Base-by-base conservation (phyloP, 2,113 vertebrate genomes). In the Pangasianodon hypophthalmus region DNA sequence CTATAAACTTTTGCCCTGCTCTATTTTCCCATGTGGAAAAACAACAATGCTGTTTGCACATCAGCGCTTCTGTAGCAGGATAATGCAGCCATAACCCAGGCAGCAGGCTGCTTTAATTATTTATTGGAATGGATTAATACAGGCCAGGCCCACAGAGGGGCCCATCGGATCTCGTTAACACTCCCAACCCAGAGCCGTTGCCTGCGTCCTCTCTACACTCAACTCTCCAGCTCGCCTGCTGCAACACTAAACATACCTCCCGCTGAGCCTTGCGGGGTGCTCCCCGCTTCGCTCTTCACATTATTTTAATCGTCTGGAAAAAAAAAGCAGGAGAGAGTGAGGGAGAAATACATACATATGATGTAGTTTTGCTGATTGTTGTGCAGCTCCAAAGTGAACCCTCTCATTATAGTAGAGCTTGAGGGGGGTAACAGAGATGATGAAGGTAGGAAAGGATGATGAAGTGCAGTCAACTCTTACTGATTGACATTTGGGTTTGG, bases 81-180 rank as follows among this genome's bases (percentile, higher is more conserved):
- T 86, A 86, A 86, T 77, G 32, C 69, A 58, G 86, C 50, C 69
- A 64, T 87, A 58, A 77, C 86, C 86, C 85, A 86, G 85, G 67
- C 85, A 86, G 85, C 48, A 86, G 85, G 64, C 46, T 32, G 26
- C 87, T 87, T 91, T 91, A 86, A 90, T 90, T 89, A 90, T 91
- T 91, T 89, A 80, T 88, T 84, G 81, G 89, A 87, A 88, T 82
- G 67, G 84, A 91, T 90, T 91, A 91, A 91, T 92, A 91, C 85
- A 85, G 86, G 89, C 83, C 84, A 90, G 88, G 89, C 88, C 91
- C 82, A 69, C 81, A 82, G 91, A 92, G 93, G 87, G 89, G 88
- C 86, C 87, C 88, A 80, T 91, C 86, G 86, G 88, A 92, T 93
- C 92, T 92, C 84, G 90, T 93, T 93, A 93, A 90, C 92, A 85